Conservation (phyloP, 2,888 invertebrate genomes). For the Antheraea yamamai region DNA sequence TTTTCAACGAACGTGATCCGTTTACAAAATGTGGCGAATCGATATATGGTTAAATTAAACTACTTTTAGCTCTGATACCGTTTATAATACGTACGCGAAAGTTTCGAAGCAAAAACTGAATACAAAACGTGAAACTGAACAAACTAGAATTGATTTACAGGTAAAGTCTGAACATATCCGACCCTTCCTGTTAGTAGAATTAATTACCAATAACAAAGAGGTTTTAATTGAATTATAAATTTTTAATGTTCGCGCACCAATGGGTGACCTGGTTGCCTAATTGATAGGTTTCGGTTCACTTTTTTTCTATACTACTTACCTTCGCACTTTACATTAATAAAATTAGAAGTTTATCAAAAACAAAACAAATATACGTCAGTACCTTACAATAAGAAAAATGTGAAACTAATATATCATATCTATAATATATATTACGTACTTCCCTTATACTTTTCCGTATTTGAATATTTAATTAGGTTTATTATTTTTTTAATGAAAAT, state of each 20-base stretch:
- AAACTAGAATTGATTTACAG: constrained; percentile 60
- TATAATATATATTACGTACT: neutral
- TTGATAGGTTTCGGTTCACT: constrained; percentile 20
- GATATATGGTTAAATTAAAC: constrained; percentile 36
- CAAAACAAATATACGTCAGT: neutral
- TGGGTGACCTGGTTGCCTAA: constrained; percentile 32
- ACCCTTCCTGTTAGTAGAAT: constrained; percentile 34
- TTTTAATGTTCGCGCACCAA: constrained; percentile 32
- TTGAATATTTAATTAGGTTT: neutral
- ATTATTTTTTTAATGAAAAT: neutral
- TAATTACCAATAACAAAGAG: constrained; percentile 35
- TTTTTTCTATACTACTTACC: neutral
- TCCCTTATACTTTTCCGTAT: neutral
- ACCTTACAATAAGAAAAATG: neutral
- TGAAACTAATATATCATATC: too few relatives aligned
- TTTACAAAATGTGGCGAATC: constrained; percentile 32
- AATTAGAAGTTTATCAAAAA: neutral
- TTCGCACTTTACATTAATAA: neutral
- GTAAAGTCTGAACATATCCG: constrained; percentile 40
- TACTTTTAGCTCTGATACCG: constrained; percentile 35
- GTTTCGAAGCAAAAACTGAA: constrained; percentile 49
- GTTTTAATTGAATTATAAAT: constrained; percentile 34
- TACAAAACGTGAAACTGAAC: constrained; percentile 40
- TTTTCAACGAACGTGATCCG: constrained; percentile 30
- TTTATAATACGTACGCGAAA: constrained; percentile 34